Percentiles rank a stretch among this genome's conserved stretches.
Conservation (phyloP, 1,140 invertebrate species). For the Phthorimaea operculella region DNA sequence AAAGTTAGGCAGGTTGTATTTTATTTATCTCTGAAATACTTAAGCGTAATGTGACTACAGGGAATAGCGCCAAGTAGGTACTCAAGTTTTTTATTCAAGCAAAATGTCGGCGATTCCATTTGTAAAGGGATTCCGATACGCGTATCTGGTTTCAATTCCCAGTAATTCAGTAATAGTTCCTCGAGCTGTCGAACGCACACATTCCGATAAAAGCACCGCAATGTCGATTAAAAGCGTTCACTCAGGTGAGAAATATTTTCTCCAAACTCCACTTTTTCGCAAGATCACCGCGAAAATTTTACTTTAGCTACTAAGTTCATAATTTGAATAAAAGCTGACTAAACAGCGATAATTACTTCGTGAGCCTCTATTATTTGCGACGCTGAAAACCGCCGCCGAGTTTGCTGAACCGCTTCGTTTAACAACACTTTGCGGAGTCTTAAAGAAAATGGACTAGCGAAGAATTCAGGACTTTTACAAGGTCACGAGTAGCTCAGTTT, state of each 20-base stretch:
- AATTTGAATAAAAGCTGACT: neutral
- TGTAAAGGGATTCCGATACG: too few species aligned
- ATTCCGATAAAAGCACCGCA: neutral
- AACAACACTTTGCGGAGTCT: slow-evolving; percentile 17
- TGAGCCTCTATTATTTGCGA: neutral
- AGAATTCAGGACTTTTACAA: neutral
- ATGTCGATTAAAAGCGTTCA: neutral
- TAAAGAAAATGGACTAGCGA: too few species aligned
- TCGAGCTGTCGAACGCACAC: neutral
- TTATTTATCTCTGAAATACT: too few species aligned
- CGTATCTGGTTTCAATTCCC: slow-evolving; percentile 12
- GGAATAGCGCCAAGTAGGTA: too few species aligned
- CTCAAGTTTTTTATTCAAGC: too few species aligned
- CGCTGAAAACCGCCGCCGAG: neutral
- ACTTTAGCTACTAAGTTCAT: too few species aligned
- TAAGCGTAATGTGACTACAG: too few species aligned
- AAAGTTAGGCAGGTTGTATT: too few species aligned
- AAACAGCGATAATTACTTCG: neutral
- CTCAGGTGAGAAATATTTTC: neutral
- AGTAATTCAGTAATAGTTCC: neutral
- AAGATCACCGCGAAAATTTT: too few species aligned
- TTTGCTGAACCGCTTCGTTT: slow-evolving; percentile 8
- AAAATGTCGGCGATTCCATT: too few species aligned
- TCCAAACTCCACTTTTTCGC: too few species aligned
- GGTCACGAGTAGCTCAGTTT: neutral